Evolutionary conservation across 2,113 vertebrate species (phyloP).

Genomic region (Gallinago paraguaiae): DNA sequence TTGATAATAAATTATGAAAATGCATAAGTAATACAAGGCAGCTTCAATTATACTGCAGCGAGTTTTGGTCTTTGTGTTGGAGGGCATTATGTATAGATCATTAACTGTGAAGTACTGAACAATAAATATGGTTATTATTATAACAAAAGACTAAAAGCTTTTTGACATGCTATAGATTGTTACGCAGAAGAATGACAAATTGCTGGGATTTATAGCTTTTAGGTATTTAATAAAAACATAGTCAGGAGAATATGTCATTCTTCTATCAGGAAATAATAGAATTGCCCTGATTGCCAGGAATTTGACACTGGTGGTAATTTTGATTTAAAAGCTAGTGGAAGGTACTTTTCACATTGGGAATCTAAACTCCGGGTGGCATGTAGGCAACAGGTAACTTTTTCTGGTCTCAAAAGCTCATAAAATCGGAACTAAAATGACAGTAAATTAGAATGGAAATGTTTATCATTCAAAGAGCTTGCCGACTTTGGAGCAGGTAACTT

Average conservation of each 20-base stretch:
- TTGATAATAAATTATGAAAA: background rate
- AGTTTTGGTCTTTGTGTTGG: background rate
- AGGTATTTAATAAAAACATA: constrained; percentile 42
- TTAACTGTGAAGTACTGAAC: constrained; percentile 13
- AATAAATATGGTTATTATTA: constrained; percentile 42
- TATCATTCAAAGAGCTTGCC: background rate
- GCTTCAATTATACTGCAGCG: background rate
- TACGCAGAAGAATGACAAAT: constrained; percentile 11
- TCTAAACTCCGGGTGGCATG: background rate
- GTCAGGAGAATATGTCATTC: background rate
- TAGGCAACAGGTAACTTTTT: background rate
- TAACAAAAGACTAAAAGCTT: constrained; percentile 50
- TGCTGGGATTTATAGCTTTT: constrained; percentile 25
- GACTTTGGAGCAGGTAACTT: background rate
- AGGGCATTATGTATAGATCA: background rate
- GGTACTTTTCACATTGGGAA: constrained; percentile 1
- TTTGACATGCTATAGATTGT: constrained; percentile 11
- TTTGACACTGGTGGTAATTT: constrained; percentile 29
- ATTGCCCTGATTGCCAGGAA: constrained; percentile 24
- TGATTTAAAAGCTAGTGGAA: constrained; percentile 53
- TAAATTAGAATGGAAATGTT: background rate
- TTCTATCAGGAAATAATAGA: constrained; percentile 42
- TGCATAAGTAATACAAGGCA: background rate
- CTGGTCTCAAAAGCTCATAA: constrained; percentile 30
- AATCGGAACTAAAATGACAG: constrained; percentile 10